Evolutionary conservation across 92 coral and sea anemone genomes (phyloP).

Genomic region (Phenganax marumi): DNA sequence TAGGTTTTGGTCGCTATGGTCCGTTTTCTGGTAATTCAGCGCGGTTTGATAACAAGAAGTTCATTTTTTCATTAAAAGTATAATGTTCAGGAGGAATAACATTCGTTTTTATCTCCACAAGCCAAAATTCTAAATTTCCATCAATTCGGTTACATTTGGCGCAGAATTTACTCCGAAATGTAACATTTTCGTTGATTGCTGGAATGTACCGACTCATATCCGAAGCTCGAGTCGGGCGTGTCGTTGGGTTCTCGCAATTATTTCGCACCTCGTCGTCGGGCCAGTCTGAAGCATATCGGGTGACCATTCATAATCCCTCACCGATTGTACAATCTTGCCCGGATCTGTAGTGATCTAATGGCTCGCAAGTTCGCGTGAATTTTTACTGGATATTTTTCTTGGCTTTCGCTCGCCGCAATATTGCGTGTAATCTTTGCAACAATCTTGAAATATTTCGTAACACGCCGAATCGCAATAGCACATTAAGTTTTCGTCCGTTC

Average conservation of each 20-base stretch:
- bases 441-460: no score
- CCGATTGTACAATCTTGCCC: neutral
- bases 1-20: neutral
- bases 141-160: slow-evolving; percentile 24
- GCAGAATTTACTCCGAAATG: slow-evolving; percentile 36
- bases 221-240: neutral
- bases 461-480: no score
- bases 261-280: slow-evolving; percentile 6
- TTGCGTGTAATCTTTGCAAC: slow-evolving; percentile 36
- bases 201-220: slow-evolving; percentile 2
- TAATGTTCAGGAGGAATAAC: slow-evolving; percentile 20
- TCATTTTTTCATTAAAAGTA: neutral
- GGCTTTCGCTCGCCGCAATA: slow-evolving; percentile 14
- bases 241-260: slow-evolving; percentile 20
- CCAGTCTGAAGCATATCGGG: slow-evolving; percentile 35
- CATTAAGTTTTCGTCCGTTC: no score
- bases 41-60: neutral
- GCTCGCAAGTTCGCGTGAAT: neutral
- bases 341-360: neutral
- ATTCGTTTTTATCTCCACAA: neutral
- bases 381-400: neutral
- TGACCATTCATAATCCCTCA: slow-evolving; percentile 39
- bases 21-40: neutral
- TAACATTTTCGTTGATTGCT: neutral
- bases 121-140: neutral